These are phyloP conservation scores for Origma solitaria DNA, from an alignment of 2,113 vertebrate genomes.

Conservation along the genomic window DNA sequence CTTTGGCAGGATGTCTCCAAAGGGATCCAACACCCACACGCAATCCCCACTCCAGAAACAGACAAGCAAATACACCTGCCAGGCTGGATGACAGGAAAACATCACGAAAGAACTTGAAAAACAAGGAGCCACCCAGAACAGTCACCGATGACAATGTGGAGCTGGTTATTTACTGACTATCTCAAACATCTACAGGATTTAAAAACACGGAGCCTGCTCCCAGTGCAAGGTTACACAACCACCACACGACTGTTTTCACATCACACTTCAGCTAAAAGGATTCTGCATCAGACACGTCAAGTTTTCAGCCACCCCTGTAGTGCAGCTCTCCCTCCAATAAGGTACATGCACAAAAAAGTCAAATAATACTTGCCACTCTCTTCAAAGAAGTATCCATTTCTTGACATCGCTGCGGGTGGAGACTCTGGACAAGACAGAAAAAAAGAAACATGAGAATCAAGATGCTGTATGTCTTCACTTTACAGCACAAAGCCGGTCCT, in stretches of 20 bases:
- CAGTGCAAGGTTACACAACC: not conserved
- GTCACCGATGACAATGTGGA: not conserved
- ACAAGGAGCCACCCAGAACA: conserved; percentile 42
- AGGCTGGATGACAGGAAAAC: not conserved
- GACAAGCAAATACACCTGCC: not conserved
- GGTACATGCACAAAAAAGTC: not conserved
- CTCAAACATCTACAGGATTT: not conserved
- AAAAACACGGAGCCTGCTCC: not conserved
- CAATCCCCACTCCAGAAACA: not conserved
- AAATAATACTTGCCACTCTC: conserved; percentile 81
- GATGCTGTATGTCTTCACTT: not conserved
- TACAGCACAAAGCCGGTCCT: not conserved
- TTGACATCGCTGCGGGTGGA: conserved; percentile 75
- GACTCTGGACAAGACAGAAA: conserved; percentile 39
- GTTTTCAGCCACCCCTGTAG: not conserved
- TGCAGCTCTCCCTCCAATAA: not conserved
- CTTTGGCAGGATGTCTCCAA: not conserved
- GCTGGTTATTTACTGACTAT: not conserved
- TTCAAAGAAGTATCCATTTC: conserved; percentile 83
- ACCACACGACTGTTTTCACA: not conserved
- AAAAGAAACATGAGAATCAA: not conserved
- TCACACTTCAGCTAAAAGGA: not conserved
- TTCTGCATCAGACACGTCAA: not conserved
- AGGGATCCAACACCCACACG: not conserved
- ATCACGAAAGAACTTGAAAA: not conserved